phyloP scores from a whole-genome alignment of 2,888 invertebrate genomes.

The Ephialtes manifestator region DNA sequence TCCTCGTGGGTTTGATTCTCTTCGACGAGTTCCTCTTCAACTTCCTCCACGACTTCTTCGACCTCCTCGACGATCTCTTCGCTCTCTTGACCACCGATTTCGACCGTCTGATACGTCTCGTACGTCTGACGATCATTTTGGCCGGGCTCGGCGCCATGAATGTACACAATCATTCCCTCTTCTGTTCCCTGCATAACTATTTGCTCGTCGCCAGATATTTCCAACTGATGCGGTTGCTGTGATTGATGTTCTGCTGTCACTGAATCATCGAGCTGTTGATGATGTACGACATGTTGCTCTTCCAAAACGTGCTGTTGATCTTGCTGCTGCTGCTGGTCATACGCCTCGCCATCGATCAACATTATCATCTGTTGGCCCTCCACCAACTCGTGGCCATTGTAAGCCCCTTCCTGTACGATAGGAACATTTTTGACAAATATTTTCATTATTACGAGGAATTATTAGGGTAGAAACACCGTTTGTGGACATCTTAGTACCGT shows the following conservation, averaged over 20 bases:
- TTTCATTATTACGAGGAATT: no score
- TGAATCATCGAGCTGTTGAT: constrained; percentile 77
- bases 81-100: constrained; percentile 58
- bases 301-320: constrained; percentile 44
- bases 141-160: constrained; percentile 79
- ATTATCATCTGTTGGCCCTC: constrained; percentile 84
- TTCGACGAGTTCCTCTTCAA: constrained; percentile 78
- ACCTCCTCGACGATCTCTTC: constrained; percentile 71
- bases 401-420: constrained; percentile 73
- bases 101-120: constrained; percentile 68
- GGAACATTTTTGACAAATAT: neutral
- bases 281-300: constrained; percentile 74
- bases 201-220: constrained; percentile 80
- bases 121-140: constrained; percentile 74
- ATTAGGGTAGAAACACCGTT: no score
- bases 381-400: constrained; percentile 84
- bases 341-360: constrained; percentile 80
- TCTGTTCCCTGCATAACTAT: constrained; percentile 82
- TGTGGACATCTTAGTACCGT: no score
- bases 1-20: constrained; percentile 82
- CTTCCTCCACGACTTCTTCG: constrained; percentile 63
- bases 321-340: constrained; percentile 73
- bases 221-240: constrained; percentile 80
- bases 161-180: constrained; percentile 83
- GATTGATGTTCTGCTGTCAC: constrained; percentile 68